phyloP scores from a whole-genome alignment of 2,888 invertebrate species.

The Peribatodes rhomboidaria region DNA sequence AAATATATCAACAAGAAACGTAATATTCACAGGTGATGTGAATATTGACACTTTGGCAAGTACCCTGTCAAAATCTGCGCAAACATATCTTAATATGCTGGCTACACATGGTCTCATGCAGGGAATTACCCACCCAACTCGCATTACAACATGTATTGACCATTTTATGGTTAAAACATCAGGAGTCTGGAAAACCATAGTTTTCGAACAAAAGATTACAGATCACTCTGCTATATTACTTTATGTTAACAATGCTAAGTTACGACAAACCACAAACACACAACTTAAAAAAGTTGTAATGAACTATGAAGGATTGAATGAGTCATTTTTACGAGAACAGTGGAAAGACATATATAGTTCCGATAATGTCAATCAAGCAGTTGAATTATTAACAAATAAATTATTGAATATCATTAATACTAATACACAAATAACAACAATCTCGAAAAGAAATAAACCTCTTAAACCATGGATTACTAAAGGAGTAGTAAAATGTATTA shows the following conservation, averaged over 20 bases:
- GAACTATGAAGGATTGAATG: background rate
- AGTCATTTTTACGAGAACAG: background rate
- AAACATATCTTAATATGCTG: background rate
- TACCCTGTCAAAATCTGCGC: background rate
- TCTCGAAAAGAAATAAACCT: background rate
- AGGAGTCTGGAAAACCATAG: background rate
- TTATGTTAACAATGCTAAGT: background rate
- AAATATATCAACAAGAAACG: background rate
- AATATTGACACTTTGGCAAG: conserved; percentile 1
- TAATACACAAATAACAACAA: background rate
- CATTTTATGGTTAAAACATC: background rate
- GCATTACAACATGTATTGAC: background rate
- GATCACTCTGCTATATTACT: background rate
- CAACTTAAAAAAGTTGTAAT: background rate
- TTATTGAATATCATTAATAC: background rate
- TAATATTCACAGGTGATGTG: background rate
- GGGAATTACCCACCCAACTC: conserved; percentile 1
- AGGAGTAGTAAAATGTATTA: conserved; percentile 1
- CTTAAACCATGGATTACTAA: conserved; percentile 8
- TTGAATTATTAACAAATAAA: background rate
- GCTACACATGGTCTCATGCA: background rate
- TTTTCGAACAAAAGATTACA: background rate
- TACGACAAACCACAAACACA: background rate
- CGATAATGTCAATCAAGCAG: background rate
- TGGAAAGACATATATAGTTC: background rate